Conservation (phyloP, 2,888 invertebrate genomes). For the Autographa gamma region DNA sequence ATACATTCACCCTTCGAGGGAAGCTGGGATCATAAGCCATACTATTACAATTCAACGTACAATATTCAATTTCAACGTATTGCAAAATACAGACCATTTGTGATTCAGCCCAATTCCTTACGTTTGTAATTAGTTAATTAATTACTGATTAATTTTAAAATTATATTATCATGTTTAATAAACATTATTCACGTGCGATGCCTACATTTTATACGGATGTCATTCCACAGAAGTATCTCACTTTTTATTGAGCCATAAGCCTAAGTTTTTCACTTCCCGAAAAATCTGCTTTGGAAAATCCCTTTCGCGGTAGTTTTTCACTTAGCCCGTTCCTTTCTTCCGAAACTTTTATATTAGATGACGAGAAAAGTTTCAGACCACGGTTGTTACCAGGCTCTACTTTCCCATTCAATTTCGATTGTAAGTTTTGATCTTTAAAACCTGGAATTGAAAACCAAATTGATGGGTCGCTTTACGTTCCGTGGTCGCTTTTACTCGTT, state of each 20-base stretch:
- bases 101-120: not conserved
- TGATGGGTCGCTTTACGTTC: conserved; percentile 12
- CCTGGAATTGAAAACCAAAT: conserved; percentile 31
- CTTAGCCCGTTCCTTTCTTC: conserved; percentile 61
- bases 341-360: conserved; percentile 73
- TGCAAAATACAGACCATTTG: not conserved
- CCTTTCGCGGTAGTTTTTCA: conserved; percentile 69
- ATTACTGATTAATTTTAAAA: too few relatives aligned
- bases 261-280: conserved; percentile 54
- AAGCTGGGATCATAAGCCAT: not conserved
- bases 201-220: not conserved
- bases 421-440: conserved; percentile 26
- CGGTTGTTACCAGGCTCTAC: conserved; percentile 42
- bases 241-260: conserved; percentile 38
- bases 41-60: conserved; percentile 10
- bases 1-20: not conserved
- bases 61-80: not conserved
- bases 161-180: too few relatives aligned
- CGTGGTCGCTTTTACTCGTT: conserved; percentile 27
- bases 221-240: not conserved
- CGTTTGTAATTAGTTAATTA: not conserved
- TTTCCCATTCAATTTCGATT: conserved; percentile 48
- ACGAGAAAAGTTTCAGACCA: conserved; percentile 64
- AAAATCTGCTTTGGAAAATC: conserved; percentile 55
- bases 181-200: too few relatives aligned